Evolutionary conservation across 2,113 vertebrate genomes (phyloP), one percentile per base, ranked within the genome.

Genomic region (Nipponia nippon): DNA sequence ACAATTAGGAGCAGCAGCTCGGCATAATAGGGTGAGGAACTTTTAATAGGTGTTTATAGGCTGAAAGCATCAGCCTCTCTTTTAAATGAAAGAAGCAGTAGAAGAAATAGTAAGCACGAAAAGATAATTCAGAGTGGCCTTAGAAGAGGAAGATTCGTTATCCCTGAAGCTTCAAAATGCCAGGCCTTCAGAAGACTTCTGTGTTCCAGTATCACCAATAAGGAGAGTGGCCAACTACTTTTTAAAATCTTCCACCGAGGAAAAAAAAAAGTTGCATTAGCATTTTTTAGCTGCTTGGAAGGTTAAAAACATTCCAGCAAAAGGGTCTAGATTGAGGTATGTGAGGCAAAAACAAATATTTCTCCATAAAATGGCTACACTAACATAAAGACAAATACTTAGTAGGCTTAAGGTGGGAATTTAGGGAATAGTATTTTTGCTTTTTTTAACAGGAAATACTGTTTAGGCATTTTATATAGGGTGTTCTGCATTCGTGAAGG

Each of bases 31-130:
- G 95, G 97, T 97, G 96, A 97, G 95, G 97, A 98, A 98, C 94
- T 97, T 98, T 97, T 98, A 98, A 96, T 98, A 92, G 94, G 95
- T 98, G 97, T 98, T 98, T 97, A 98, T 98, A 97, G 95, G 91
- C 97, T 97, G 95, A 98, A 98, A 98, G 83, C 92, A 97, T 95
- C 62, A 69, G 90, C 96, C 59, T 83, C 82, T 91, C 83, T 94
- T 98, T 97, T 96, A 98, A 97, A 97, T 93, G 90, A 98, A 98
- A 98, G 94, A 91, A 91, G 47, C 94, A 94, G 83, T 91, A 95
- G 84, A 97, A 98, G 94, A 98, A 97, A 96, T 93, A 97, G 86
- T 93, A 97, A 96, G 94, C 90, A 23, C 95, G 97, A 93, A 96
- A 97, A 94, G 97, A 96, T 97, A 97, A 95, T 96, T 97, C 89